Percentiles rank a stretch among this genome's conserved stretches.
Conservation (phyloP, 2,888 invertebrate genomes). For the Meteorus colon region DNA sequence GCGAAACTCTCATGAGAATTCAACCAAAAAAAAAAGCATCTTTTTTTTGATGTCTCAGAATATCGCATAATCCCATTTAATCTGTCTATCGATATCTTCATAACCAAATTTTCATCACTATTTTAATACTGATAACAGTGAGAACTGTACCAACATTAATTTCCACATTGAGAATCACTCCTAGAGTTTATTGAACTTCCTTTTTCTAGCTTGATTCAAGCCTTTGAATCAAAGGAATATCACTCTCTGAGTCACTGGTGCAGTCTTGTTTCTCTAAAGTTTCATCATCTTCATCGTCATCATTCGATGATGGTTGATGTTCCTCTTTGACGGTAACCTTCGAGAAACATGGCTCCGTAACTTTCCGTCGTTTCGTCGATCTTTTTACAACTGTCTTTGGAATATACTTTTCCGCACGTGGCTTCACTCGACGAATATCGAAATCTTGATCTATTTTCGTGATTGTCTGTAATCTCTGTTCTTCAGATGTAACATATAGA, state of each 20-base stretch:
- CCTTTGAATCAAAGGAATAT: slow-evolving; percentile 61
- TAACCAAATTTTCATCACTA: neutral
- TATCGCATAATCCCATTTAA: too few species aligned
- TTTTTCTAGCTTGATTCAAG: slow-evolving; percentile 59
- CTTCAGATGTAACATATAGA: slow-evolving; percentile 78
- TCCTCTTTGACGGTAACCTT: slow-evolving; percentile 41
- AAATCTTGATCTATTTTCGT: slow-evolving; percentile 76
- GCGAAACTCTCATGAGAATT: too few species aligned
- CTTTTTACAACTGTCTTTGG: slow-evolving; percentile 53
- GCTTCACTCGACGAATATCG: slow-evolving; percentile 73
- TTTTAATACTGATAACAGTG: neutral
- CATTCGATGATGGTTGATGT: slow-evolving; percentile 40
- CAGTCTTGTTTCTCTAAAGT: slow-evolving; percentile 50
- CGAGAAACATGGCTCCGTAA: slow-evolving; percentile 3
- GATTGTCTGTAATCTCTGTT: slow-evolving; percentile 74
- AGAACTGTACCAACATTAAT: neutral
- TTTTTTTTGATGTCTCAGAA: too few species aligned
- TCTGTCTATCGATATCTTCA: too few species aligned
- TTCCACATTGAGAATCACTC: neutral
- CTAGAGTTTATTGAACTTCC: neutral
- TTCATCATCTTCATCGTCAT: slow-evolving; percentile 33
- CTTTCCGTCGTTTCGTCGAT: slow-evolving; percentile 22
- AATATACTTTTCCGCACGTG: slow-evolving; percentile 62
- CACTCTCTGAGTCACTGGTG: slow-evolving; percentile 67
- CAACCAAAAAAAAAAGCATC: too few species aligned